These are phyloP conservation scores for Capromys pilorides DNA, from an alignment of 2,797 vertebrate species.

Conservation along the genomic window DNA sequence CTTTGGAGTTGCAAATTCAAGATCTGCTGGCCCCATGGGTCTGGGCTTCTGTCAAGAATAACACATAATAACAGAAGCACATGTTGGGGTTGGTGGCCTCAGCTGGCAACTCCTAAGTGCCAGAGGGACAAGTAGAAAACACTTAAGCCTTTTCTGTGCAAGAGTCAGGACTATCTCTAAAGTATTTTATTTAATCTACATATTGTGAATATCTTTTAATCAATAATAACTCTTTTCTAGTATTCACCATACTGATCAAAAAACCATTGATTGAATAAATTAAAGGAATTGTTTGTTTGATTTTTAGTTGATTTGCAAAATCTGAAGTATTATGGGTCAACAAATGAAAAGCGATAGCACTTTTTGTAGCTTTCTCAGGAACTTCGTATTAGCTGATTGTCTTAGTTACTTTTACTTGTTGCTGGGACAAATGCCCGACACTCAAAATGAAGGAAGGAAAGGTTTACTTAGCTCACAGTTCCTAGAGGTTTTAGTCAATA, in stretches of 20 bases:
- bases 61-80: not conserved
- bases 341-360: not conserved
- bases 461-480: too few species aligned
- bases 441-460: too few species aligned
- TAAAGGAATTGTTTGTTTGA: not conserved
- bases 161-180: not conserved
- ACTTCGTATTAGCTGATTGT: not conserved
- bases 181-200: not conserved
- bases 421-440: too few species aligned
- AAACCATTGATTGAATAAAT: slow-evolving; percentile 27
- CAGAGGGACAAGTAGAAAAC: not conserved
- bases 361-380: not conserved
- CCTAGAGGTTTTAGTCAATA: too few species aligned
- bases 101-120: not conserved
- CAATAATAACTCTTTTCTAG: not conserved
- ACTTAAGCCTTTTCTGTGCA: not conserved
- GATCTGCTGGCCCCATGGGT: not conserved
- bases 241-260: not conserved
- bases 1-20: not conserved
- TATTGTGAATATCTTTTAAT: slow-evolving; percentile 30
- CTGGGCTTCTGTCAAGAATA: not conserved
- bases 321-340: not conserved
- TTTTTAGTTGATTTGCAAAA: not conserved
- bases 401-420: too few species aligned
- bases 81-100: not conserved